Evolutionary conservation across 2,888 invertebrate genomes (phyloP).

Genomic region (Branchinecta sandiegonensis): DNA sequence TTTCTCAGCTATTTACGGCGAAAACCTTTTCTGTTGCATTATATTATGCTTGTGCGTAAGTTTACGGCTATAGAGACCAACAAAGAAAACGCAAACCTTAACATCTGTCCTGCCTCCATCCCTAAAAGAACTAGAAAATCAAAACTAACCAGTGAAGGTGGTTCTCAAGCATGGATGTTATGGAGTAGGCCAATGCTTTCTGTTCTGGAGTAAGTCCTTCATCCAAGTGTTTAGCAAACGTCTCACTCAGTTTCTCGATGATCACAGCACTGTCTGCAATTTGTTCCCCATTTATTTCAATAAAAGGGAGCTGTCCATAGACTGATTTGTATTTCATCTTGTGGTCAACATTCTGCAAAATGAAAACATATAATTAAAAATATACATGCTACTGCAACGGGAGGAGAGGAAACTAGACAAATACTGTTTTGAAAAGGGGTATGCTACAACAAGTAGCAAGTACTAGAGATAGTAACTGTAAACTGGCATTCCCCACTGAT

Average conservation of each 20-base stretch:
- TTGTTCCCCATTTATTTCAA: slow-evolving; percentile 87
- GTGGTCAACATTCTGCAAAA: slow-evolving; percentile 78
- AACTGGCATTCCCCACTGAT: no score
- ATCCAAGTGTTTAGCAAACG: slow-evolving; percentile 69
- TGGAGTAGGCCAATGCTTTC: slow-evolving; percentile 73
- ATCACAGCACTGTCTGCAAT: slow-evolving; percentile 82
- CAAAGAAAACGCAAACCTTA: no score
- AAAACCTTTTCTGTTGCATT: no score
- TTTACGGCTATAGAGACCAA: no score
- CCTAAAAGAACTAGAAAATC: slow-evolving; percentile 18
- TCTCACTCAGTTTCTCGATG: slow-evolving; percentile 67
- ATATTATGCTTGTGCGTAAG: no score
- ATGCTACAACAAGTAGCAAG: no score
- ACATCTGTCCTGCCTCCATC: not conserved
- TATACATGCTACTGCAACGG: not conserved
- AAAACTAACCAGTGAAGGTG: slow-evolving; percentile 60
- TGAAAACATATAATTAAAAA: slow-evolving; percentile 28
- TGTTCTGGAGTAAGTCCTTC: slow-evolving; percentile 66
- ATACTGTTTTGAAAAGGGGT: no score
- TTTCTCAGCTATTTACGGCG: no score
- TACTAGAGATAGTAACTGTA: no score
- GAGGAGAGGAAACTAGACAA: not conserved
- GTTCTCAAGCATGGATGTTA: slow-evolving; percentile 87
- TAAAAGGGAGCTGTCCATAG: slow-evolving; percentile 86
- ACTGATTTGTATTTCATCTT: slow-evolving; percentile 84